Percentiles rank a stretch among this genome's conserved stretches.
These are phyloP conservation scores for Ctenochaetus hawaiiensis DNA, from an alignment of 2,797 vertebrate genomes.

Conservation along the genomic window DNA sequence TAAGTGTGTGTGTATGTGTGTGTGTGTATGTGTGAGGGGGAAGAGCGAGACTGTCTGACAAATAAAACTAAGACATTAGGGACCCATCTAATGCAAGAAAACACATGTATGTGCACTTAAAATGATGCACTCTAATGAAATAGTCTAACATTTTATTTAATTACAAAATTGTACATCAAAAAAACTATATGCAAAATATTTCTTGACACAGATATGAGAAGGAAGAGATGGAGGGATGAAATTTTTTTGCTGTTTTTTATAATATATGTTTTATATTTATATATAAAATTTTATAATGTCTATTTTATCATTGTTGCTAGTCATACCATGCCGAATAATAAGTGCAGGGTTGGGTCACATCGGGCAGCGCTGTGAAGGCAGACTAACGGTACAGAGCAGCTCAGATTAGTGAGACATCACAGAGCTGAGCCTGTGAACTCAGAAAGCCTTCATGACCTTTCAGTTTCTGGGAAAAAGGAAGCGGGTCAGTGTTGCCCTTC, in stretches of 20 bases:
- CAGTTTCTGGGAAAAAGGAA: constrained; percentile 7
- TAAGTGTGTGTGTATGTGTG: constrained; percentile 29
- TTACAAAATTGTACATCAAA: not conserved
- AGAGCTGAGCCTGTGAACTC: constrained; percentile 1
- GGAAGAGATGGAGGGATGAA: too few species aligned
- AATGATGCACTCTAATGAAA: not conserved
- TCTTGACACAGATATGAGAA: not conserved
- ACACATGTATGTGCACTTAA: not conserved
- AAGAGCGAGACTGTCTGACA: constrained; percentile 34
- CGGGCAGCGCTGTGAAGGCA: not conserved
- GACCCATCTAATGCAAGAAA: constrained; percentile 18
- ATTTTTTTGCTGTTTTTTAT: too few species aligned
- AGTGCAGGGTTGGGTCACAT: not conserved
- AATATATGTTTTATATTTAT: too few species aligned
- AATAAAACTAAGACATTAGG: constrained; percentile 46
- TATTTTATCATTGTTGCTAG: not conserved
- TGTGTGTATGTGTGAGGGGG: constrained; percentile 29
- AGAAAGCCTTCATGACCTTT: constrained; percentile 1
- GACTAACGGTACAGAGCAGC: not conserved
- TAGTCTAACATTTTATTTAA: not conserved
- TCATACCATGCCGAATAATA: not conserved
- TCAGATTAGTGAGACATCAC: constrained; percentile 8
- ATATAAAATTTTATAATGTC: not conserved
- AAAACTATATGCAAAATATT: not conserved
- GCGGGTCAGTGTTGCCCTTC: constrained; percentile 3